Evolutionary conservation across 2,797 vertebrate genomes (phyloP), one percentile per base, ranked within the genome.

Genomic region (Ctenochaetus hawaiiensis): DNA sequence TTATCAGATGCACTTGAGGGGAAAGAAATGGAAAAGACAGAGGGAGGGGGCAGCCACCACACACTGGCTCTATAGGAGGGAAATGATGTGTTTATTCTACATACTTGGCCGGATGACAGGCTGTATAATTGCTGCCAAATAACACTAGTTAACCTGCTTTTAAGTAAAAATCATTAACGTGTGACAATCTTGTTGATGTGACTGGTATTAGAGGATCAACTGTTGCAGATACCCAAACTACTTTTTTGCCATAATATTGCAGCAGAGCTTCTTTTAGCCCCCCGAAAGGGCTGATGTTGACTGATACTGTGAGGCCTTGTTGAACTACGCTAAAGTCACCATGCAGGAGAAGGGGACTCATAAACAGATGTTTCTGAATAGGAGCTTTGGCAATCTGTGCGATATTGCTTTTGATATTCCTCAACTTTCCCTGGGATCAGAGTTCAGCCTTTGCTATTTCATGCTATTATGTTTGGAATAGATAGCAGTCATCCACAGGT

Each of bases 1-100:
- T 93, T 91, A 94, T 94, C 90, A 93, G 87, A 93, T 88, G 83
- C 83, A 90, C 90, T 90, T 63, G 18, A 83, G 91, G 85, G 85
- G 72, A 81, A 82, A 81, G 78, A 73, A 80, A 84, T 74, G 78
- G 80, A 88, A 77, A 77, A 77, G 79, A 76, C 60, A 68, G 70
- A 67, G 71, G 65, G 73, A 44, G 72, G 68, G 51, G 65, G 61
- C 57, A 54, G 80, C 34, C 26, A 13, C 44, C 75, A 68, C 75
- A 80, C 72, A 47, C 69, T 65, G 65, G 75, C 84, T 85, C 85
- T 86, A 88, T 89, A 90, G 84, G 86, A 84, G 86, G 82, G 74
- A 89, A 89, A 88, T 88, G 66, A 91, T 90, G 83, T 89, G 86
- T 92, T 92, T 92, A 88, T 89, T 91, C 82, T 88, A 82, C 76